phyloP scores from a whole-genome alignment of 1,140 invertebrate genomes.

The Meloidogyne chitwoodi region DNA sequence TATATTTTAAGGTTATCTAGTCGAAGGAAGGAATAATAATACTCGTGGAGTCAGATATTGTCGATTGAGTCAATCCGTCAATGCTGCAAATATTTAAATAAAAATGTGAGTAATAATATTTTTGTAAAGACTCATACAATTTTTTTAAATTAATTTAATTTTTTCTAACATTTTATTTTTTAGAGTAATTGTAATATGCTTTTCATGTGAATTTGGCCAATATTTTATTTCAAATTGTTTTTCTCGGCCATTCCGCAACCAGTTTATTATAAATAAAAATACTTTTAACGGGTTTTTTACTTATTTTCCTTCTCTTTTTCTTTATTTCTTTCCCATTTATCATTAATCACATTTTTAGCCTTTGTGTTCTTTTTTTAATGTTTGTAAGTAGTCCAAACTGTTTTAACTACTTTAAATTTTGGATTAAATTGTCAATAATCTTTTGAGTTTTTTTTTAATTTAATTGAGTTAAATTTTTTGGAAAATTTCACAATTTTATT shows the following conservation, averaged over 20 bases:
- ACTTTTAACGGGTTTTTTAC: not conserved
- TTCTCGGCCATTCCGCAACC: not conserved
- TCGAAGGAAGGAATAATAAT: not conserved
- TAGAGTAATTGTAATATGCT: not conserved
- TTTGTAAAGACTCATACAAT: not conserved
- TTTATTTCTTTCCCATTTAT: not conserved
- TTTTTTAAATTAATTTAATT: not conserved
- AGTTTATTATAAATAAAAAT: not conserved
- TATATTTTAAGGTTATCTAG: not conserved
- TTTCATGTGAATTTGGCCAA: not conserved
- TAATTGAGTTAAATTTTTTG: no score
- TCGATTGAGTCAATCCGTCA: not conserved
- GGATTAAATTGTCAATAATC: not conserved
- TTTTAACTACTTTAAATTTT: not conserved
- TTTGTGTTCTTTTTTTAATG: not conserved
- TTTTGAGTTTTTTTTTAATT: not conserved
- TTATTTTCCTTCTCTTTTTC: not conserved
- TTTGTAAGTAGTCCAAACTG: not conserved
- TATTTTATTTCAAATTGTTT: not conserved
- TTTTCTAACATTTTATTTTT: not conserved
- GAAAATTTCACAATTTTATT: no score
- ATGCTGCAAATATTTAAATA: not conserved
- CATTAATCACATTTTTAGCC: not conserved
- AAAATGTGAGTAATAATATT: not conserved
- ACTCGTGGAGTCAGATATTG: not conserved